Evolutionary conservation across 2,113 vertebrate genomes (phyloP).

Genomic region (Antechinus stuartii): DNA sequence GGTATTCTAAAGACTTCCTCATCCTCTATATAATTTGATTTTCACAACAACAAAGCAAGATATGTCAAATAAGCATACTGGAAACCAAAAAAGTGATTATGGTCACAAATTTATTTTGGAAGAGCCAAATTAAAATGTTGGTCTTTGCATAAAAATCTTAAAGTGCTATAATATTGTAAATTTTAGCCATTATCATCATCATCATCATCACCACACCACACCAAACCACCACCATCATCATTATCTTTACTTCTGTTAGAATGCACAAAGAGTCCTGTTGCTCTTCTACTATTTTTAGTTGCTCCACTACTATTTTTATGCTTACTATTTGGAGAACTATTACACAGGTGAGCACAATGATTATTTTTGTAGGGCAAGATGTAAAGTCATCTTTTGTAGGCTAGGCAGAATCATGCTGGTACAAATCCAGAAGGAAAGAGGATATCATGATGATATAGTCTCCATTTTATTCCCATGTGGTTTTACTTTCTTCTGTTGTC

Average conservation of each 20-base stretch:
- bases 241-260: not conserved
- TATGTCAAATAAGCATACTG: not conserved
- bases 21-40: not conserved
- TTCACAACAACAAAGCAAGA: not conserved
- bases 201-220: too few species aligned
- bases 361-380: not conserved
- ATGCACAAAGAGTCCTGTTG: not conserved
- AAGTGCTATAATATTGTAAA: too few species aligned
- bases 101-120: not conserved
- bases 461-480: not conserved
- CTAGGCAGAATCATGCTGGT: not conserved
- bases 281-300: not conserved
- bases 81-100: not conserved
- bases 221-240: too few species aligned
- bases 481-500: not conserved
- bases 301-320: not conserved
- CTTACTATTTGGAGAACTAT: not conserved
- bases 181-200: too few species aligned
- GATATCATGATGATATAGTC: not conserved
- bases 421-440: not conserved
- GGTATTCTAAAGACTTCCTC: not conserved
- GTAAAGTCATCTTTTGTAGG: not conserved
- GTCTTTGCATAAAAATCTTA: not conserved
- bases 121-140: not conserved
- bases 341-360: not conserved